Evolutionary conservation across 2,888 invertebrate genomes (phyloP).

Genomic region (Eupithecia dodoneata): DNA sequence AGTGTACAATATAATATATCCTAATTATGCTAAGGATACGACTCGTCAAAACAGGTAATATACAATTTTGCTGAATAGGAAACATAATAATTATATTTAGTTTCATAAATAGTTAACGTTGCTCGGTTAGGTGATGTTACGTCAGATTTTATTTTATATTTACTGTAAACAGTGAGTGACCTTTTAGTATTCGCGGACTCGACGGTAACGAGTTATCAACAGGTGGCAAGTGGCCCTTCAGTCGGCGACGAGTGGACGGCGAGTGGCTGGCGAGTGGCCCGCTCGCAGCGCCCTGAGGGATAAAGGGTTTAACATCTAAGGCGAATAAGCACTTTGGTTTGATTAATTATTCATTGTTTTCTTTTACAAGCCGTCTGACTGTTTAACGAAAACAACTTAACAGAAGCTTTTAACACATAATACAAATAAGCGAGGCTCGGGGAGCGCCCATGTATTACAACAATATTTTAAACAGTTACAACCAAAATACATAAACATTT

Average conservation of each 20-base stretch:
- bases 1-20: no score
- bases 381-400: conserved; percentile 11
- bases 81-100: no score
- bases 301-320: conserved; percentile 12
- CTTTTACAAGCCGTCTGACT: conserved; percentile 11
- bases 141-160: no score
- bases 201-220: not conserved
- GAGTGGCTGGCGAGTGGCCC: not conserved
- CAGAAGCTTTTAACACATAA: conserved; percentile 5
- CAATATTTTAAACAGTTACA: not conserved
- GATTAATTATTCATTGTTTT: conserved; percentile 17
- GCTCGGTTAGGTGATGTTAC: no score
- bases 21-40: no score
- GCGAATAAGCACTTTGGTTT: conserved; percentile 12
- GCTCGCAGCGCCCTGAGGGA: not conserved
- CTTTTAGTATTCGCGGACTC: not conserved
- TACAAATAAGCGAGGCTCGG: not conserved
- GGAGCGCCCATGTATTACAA: not conserved
- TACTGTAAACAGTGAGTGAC: not conserved
- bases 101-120: no score
- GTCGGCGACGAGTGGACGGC: not conserved
- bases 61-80: no score
- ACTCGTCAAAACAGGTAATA: no score
- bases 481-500: not conserved
- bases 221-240: not conserved